Percentiles rank a stretch among this genome's conserved stretches.
Evolutionary conservation across 2,797 vertebrate species (phyloP).

Genomic region (Platyrinchus mystaceus): DNA sequence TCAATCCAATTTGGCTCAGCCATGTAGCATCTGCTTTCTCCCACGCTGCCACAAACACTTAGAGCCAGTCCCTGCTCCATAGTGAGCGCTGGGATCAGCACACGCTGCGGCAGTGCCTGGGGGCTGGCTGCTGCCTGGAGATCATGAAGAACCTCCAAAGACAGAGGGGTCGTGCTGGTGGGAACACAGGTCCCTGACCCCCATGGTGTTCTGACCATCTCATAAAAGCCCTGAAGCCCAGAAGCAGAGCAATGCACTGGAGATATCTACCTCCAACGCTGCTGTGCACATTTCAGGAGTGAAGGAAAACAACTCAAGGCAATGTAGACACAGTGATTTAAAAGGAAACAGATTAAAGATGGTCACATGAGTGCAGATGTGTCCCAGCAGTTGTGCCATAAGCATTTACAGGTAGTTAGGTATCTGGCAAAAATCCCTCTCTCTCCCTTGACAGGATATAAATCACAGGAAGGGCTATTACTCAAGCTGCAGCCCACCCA

Average conservation of each 20-base stretch:
- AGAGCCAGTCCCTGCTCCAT: neutral
- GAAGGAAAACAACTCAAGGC: neutral
- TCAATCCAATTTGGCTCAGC: constrained; percentile 26
- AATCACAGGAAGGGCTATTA: neutral
- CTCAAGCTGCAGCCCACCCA: neutral
- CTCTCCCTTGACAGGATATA: neutral
- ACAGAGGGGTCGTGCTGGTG: neutral
- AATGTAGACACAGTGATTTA: constrained; percentile 1
- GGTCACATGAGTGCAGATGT: neutral
- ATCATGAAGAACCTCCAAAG: neutral
- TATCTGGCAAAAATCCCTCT: neutral
- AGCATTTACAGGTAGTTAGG: neutral
- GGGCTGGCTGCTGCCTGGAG: neutral
- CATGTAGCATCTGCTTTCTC: neutral
- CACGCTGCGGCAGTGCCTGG: accelerated
- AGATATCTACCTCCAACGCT: accelerated
- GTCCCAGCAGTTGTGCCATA: neutral
- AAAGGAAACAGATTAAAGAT: constrained; percentile 20
- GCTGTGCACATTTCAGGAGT: neutral
- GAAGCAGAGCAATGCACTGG: neutral
- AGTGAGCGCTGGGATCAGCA: accelerated
- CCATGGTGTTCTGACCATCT: neutral
- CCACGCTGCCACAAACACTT: accelerated
- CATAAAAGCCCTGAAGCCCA: neutral
- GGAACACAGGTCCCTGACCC: neutral